These are phyloP conservation scores for Dynastes tityus DNA, from an alignment of 2,888 invertebrate species.

Conservation along the genomic window DNA sequence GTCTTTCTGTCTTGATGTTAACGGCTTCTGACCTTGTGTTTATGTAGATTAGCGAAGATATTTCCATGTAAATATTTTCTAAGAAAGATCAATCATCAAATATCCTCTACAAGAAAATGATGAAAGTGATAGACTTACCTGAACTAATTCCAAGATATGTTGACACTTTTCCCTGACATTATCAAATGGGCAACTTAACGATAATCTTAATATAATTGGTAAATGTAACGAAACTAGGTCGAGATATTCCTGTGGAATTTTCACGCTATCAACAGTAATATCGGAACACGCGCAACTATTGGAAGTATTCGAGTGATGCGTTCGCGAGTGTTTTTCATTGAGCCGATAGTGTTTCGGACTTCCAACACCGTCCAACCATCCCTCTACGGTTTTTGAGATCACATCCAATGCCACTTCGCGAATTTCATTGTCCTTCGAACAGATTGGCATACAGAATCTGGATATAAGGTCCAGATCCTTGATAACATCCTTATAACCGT, in stretches of 20 bases:
- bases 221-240: conserved; percentile 73
- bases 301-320: conserved; percentile 63
- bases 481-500: conserved; percentile 62
- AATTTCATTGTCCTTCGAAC: conserved; percentile 72
- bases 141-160: conserved; percentile 74
- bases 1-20: too few relatives aligned
- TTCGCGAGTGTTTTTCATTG: conserved; percentile 64
- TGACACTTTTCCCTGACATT: conserved; percentile 75
- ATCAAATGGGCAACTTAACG: conserved; percentile 75
- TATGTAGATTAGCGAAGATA: too few relatives aligned
- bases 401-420: conserved; percentile 72
- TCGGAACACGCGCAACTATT: conserved; percentile 69
- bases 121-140: conserved; percentile 68
- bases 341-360: conserved; percentile 70
- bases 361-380: conserved; percentile 73
- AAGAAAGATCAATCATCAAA: too few relatives aligned
- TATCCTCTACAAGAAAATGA: too few relatives aligned
- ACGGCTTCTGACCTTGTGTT: too few relatives aligned
- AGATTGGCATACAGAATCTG: conserved; percentile 72
- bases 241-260: conserved; percentile 71
- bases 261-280: conserved; percentile 67
- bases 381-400: conserved; percentile 72
- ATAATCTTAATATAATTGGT: conserved; percentile 74
- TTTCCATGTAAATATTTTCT: too few relatives aligned
- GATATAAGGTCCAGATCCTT: conserved; percentile 71